These are phyloP conservation scores for Zaprionus kolodkinae DNA, from an alignment of 1,140 invertebrate genomes.

Conservation along the genomic window DNA sequence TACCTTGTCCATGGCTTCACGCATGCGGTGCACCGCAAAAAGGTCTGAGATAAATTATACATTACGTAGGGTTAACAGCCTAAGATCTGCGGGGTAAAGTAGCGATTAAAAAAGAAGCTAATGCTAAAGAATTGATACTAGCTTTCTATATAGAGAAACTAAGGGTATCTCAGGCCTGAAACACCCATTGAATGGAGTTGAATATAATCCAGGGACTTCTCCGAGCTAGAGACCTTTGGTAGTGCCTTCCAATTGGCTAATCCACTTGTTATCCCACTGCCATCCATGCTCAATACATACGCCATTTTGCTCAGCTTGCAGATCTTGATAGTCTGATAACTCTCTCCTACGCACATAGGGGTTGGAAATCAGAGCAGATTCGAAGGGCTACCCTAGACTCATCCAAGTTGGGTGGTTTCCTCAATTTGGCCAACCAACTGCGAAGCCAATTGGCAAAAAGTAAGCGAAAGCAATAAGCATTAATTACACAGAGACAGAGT, in stretches of 20 bases:
- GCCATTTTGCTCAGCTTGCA: constrained; percentile 7
- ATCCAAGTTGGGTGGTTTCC: constrained; percentile 15
- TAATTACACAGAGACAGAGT: constrained; percentile 36
- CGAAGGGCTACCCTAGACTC: not conserved
- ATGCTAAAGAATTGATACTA: no score
- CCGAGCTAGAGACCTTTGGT: not conserved
- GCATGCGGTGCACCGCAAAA: no score
- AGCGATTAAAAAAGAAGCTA: no score
- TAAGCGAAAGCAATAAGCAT: constrained; percentile 46
- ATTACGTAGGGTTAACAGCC: no score
- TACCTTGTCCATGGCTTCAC: no score
- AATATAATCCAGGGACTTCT: no score
- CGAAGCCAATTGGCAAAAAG: constrained; percentile 32
- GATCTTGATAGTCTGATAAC: constrained; percentile 7
- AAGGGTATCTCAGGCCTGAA: no score
- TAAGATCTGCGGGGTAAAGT: no score
- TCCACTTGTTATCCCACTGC: not conserved
- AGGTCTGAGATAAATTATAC: no score
- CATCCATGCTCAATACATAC: not conserved
- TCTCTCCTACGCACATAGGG: constrained; percentile 1
- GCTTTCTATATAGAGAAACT: no score
- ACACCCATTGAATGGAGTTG: not conserved
- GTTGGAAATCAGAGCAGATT: constrained; percentile 7
- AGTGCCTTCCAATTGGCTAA: not conserved
- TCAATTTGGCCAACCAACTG: constrained; percentile 34